These are phyloP conservation scores for Puntigrus tetrazona DNA, from an alignment of 2,113 vertebrate genomes.

Conservation along the genomic window DNA sequence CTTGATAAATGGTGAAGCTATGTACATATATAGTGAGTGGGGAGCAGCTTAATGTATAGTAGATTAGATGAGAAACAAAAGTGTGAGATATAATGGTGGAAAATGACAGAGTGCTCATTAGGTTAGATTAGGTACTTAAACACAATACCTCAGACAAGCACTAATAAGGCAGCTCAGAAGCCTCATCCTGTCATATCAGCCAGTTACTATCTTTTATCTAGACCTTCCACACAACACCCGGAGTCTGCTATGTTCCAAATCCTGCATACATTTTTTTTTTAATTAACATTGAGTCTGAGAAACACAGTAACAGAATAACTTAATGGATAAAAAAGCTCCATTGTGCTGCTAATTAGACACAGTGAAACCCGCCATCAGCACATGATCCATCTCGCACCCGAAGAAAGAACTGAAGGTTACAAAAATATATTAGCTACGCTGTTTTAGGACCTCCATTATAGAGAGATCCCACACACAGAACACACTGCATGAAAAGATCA, in stretches of 20 bases:
- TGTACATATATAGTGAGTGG: constrained; percentile 45
- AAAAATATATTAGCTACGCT: constrained; percentile 47
- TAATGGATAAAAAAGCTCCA: constrained; percentile 77
- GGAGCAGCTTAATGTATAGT: constrained; percentile 62
- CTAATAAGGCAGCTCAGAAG: constrained; percentile 77
- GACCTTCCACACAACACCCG: constrained; percentile 78
- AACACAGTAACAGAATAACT: constrained; percentile 70
- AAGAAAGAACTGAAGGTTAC: constrained; percentile 52
- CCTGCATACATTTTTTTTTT: constrained; percentile 78
- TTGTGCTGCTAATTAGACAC: constrained; percentile 76
- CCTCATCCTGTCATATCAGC: constrained; percentile 78
- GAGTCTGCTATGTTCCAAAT: constrained; percentile 74
- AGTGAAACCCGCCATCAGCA: constrained; percentile 73
- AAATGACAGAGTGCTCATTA: constrained; percentile 79
- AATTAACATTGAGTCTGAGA: constrained; percentile 77
- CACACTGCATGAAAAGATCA: constrained; percentile 12
- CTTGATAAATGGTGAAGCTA: constrained; percentile 48
- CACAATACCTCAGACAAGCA: constrained; percentile 77
- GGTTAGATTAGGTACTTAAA: constrained; percentile 79
- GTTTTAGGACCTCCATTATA: constrained; percentile 45
- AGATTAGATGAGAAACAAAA: constrained; percentile 66
- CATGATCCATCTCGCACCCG: constrained; percentile 70
- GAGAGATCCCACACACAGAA: constrained; percentile 10
- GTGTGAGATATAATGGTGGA: constrained; percentile 74
- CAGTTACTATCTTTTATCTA: constrained; percentile 80